Conservation (phyloP, 1,140 invertebrate species). For the Habropoda laboriosa region DNA sequence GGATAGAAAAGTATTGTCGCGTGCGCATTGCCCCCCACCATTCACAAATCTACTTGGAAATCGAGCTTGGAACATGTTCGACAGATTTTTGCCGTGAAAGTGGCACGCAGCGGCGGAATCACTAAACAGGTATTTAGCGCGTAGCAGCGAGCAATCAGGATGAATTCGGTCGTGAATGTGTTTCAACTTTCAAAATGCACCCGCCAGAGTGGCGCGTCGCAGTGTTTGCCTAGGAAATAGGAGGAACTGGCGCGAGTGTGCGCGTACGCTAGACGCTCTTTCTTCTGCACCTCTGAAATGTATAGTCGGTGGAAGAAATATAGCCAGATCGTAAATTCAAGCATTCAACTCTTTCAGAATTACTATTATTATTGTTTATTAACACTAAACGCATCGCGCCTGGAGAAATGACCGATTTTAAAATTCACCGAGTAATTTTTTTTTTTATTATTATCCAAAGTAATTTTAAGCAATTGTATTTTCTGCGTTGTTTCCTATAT, state of each 20-base stretch:
- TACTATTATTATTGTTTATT: no score
- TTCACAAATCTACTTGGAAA: conserved; percentile 24
- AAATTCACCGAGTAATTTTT: no score
- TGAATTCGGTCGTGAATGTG: conserved; percentile 52
- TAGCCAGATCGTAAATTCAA: no score
- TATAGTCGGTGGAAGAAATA: no score
- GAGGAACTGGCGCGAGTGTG: neutral
- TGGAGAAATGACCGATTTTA: no score
- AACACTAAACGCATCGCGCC: no score
- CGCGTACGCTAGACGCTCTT: no score
- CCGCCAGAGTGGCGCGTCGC: conserved; percentile 3
- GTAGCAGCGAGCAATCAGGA: conserved; percentile 41
- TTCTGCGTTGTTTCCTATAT: no score
- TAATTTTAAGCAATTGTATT: no score
- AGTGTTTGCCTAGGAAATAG: conserved; percentile 25
- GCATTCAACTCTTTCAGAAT: no score
- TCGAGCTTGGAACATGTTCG: conserved; percentile 34
- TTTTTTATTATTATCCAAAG: no score
- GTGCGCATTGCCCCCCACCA: neutral
- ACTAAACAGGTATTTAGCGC: conserved; percentile 53
- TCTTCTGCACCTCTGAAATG: no score
- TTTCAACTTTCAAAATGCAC: conserved; percentile 52
- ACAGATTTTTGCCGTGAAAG: conserved; percentile 52
- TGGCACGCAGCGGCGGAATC: conserved; percentile 47
- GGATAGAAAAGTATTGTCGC: conserved; percentile 29